Evolutionary conservation across 1,140 invertebrate species (phyloP).

Genomic region (Andrena cerasifolii): DNA sequence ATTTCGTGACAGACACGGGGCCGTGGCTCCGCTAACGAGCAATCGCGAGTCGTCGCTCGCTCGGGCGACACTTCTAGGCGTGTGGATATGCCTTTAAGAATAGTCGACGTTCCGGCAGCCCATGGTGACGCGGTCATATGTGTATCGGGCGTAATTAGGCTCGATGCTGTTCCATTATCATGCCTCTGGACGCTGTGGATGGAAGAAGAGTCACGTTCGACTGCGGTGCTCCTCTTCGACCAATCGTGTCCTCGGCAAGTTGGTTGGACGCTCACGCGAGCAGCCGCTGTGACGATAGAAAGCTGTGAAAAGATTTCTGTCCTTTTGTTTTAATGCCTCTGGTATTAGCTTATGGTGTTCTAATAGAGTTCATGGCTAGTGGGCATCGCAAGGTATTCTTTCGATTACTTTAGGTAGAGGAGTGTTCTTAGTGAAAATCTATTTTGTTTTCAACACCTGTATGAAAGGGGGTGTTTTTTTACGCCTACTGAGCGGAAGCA

Average conservation of each 20-base stretch:
- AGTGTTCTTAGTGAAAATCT: too few species aligned
- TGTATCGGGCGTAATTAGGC: constrained; percentile 69
- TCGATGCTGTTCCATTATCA: constrained; percentile 45
- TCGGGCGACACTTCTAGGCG: constrained; percentile 75
- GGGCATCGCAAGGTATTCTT: too few species aligned
- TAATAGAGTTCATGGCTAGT: too few species aligned
- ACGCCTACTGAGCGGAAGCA: too few species aligned
- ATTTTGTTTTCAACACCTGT: too few species aligned
- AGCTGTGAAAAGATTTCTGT: constrained; percentile 22
- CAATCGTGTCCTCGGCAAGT: constrained; percentile 8
- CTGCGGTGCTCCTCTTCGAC: constrained; percentile 17
- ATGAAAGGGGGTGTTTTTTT: too few species aligned
- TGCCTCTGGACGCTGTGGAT: constrained; percentile 28
- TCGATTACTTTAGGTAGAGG: too few species aligned
- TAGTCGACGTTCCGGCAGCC: constrained; percentile 42
- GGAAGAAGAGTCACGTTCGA: constrained; percentile 19
- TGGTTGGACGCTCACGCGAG: constrained; percentile 21
- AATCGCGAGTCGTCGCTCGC: constrained; percentile 76
- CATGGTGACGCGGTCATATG: constrained; percentile 38
- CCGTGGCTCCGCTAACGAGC: constrained; percentile 82
- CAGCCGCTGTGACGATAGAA: constrained; percentile 42
- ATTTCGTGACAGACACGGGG: constrained; percentile 83
- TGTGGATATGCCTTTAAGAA: constrained; percentile 73
- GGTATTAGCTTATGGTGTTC: background rate
- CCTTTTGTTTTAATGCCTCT: constrained; percentile 7